Evolutionary conservation across 2,113 vertebrate genomes (phyloP).

Genomic region (Okapia johnstoni): DNA sequence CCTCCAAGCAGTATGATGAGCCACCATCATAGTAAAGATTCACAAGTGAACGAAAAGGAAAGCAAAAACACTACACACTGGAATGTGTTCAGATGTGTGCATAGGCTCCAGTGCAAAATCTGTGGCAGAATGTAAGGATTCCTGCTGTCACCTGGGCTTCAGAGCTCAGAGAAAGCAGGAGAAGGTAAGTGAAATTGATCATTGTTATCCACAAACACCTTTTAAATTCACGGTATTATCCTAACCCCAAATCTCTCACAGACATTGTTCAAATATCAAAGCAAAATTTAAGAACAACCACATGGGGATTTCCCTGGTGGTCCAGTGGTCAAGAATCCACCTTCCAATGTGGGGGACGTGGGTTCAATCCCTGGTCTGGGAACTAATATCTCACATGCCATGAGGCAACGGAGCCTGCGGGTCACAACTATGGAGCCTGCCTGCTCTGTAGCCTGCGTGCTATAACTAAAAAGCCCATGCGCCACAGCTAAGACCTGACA

Average conservation of each 20-base stretch:
- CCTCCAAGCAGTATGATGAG: background rate
- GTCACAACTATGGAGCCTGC: background rate
- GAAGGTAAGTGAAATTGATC: background rate
- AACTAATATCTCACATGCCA: background rate
- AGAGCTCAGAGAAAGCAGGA: background rate
- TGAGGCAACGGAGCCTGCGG: fast-evolving
- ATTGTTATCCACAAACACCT: background rate
- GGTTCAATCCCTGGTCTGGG: fast-evolving
- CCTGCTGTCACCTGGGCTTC: fast-evolving
- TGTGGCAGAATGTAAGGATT: too few species aligned
- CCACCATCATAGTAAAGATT: background rate
- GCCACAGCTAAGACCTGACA: fast-evolving
- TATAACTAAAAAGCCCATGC: background rate
- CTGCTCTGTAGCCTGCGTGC: background rate
- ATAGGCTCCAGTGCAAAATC: background rate
- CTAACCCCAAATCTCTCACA: background rate
- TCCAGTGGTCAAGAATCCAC: background rate
- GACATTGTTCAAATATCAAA: background rate
- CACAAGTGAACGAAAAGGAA: background rate
- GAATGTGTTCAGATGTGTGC: background rate
- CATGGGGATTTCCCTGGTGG: background rate
- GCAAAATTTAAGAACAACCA: background rate
- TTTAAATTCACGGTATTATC: background rate
- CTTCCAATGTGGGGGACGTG: background rate
- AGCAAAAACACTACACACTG: background rate